Base-by-base conservation (phyloP, 1,140 invertebrate species). In the Pachyrhynchus sulphureomaculatus region DNA sequence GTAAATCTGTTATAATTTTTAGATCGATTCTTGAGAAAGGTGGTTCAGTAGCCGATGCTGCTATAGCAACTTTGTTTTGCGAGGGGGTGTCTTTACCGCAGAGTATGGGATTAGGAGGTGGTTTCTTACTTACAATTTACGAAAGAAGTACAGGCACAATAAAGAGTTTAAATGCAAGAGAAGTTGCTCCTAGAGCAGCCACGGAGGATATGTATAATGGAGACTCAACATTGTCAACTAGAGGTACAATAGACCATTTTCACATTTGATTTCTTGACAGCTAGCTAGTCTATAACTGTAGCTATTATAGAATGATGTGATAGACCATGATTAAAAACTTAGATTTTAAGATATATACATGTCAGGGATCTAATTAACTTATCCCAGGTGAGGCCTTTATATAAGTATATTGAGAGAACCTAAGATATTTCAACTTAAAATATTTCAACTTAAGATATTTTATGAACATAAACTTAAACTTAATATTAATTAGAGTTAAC, bases 1-100 rank as follows among this genome's bases (percentile, higher is more conserved):
- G n/a, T n/a, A n/a, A n/a, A n/a, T n/a, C n/a, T n/a, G n/a, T n/a
- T n/a, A n/a, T n/a, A n/a, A 36, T 18, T 53, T 52, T 41, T 10
- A 67, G 67, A 20, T 64, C 66, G 17, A 67, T 70, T 37, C 42
- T 72, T 13, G 33, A 57, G 18, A 64, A 71, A 42, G 68, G 66
- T 56, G 92, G 93, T 1, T 87, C 84, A 42, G 91, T 89, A 2
- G 88, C 91, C 0, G 93, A 96, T 78, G 89, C 90, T 2, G 88
- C 89, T 0, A 89, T 96, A 36, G 87, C 89, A 0, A 76, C 87
- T 0, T 73, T 91, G 37, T 81, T 95, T n/a, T 95, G 93, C 73
- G 86, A 92, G 71, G 90, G 91, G 0, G 83, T 94, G 1, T 81
- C 89, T 1, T 85, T 88, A 68, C 78, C 87, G 4, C 88, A 94